Evolutionary conservation across 2,113 vertebrate species (phyloP).

Genomic region (Rhineura floridana): DNA sequence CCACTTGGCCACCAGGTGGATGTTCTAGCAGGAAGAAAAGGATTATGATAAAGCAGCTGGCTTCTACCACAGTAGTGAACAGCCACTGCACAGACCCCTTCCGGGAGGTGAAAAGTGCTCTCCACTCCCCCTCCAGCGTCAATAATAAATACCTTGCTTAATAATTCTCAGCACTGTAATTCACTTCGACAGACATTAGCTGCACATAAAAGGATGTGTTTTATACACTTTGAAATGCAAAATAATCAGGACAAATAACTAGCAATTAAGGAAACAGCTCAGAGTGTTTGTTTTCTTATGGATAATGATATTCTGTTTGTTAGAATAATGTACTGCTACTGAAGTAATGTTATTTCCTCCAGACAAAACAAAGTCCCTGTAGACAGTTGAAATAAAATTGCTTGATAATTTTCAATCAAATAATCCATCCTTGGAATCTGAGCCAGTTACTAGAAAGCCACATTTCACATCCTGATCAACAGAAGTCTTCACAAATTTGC

Average conservation of each 20-base stretch:
- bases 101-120: not conserved
- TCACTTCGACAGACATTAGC: constrained; percentile 5
- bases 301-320: not conserved
- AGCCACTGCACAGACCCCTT: not conserved
- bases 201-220: not conserved
- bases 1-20: constrained; percentile 95
- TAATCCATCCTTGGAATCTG: constrained; percentile 13
- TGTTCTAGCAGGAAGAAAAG: constrained; percentile 81
- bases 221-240: constrained; percentile 25
- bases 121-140: accelerated
- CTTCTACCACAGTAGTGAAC: accelerated
- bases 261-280: not conserved
- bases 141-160: not conserved
- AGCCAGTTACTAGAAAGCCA: not conserved
- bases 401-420: constrained; percentile 35
- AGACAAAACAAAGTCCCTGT: constrained; percentile 15
- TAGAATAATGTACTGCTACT: not conserved
- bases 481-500: constrained; percentile 5
- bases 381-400: not conserved
- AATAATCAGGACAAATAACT: constrained; percentile 20
- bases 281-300: not conserved
- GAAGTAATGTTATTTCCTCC: not conserved
- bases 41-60: not conserved
- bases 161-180: not conserved
- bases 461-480: constrained; percentile 28